Base-by-base conservation (phyloP, 2,888 invertebrate species). In the Cheiracanthium punctorium region DNA sequence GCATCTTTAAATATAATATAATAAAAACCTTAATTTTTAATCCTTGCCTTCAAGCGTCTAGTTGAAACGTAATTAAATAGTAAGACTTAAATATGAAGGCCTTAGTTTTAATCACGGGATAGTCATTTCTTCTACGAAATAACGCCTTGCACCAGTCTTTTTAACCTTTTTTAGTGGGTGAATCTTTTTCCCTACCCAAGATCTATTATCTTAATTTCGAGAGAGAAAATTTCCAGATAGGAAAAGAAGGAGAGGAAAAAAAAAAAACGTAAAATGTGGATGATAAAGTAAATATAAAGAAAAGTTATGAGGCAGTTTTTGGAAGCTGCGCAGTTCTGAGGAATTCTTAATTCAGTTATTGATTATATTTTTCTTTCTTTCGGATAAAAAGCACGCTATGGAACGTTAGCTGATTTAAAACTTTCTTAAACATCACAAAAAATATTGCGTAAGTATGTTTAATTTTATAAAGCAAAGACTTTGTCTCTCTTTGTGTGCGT, bases 151-250 rank as follows among this genome's bases (percentile, higher is more conserved):
- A 24, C 24, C n/a, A 58, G 20, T 5, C 58, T 48, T 58, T 20
- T 58, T 58, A 58, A 58, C 24, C 58, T 58, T 24, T 48, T 48
- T 48, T 7, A 17, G 14, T 2, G 10, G 58, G n/a, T 4, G 12
- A 24, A 58, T 24, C 24, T 58, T 58, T 4, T 24, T 58, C 24
- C 24, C 24, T 5, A 24, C 58, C 24, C 2, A 58, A 58, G 58
- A 58, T 58, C 58, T 58, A 58, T 58, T 58, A 58, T 24, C 24
- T 58, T 58, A 58, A 58, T 58, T 58, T 58, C 20, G 58, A 58
- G 24, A 5, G 17, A 58, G 58, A 58, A 58, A 58, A 48, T 5
- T 24, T 58, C 12, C 1, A 12, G 24, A 24, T 24, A 24, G 24
- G 17, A 58, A 24, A 58, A 58, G 2, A 48, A 17, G 14, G 24